Conservation (phyloP, 1,140 invertebrate genomes). For the Drosophila kepulauana region DNA sequence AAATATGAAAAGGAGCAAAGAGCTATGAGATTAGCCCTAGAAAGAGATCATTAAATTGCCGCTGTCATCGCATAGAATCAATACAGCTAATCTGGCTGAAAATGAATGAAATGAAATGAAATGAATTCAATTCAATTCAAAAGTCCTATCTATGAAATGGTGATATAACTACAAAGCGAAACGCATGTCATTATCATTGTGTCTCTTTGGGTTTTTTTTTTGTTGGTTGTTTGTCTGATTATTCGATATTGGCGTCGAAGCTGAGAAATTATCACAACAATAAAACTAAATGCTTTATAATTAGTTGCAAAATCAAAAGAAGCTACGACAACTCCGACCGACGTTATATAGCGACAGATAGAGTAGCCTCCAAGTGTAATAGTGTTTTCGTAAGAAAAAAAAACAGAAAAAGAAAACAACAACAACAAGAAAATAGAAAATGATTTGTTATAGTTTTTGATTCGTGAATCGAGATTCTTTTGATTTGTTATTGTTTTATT, state of each 20-base stretch:
- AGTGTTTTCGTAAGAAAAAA: background rate
- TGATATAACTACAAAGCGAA: slow-evolving; percentile 58
- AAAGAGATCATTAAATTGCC: slow-evolving; percentile 12
- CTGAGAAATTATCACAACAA: slow-evolving; percentile 78
- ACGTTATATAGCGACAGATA: background rate
- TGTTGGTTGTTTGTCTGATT: background rate
- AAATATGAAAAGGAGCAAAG: background rate
- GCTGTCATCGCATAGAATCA: slow-evolving; percentile 15
- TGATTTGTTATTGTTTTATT: slow-evolving; percentile 8
- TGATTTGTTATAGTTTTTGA: slow-evolving; percentile 64
- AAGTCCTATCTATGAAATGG: slow-evolving; percentile 48
- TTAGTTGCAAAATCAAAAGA: slow-evolving; percentile 69
- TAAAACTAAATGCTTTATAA: slow-evolving; percentile 84
- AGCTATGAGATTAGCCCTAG: background rate
- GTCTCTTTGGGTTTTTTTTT: slow-evolving; percentile 3
- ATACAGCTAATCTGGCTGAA: slow-evolving; percentile 26
- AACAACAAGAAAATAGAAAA: slow-evolving; percentile 3
- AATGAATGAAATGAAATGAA: slow-evolving; percentile 14
- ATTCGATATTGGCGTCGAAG: slow-evolving; percentile 41
- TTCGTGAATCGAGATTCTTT: slow-evolving; percentile 1
- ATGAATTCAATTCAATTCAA: slow-evolving; percentile 26
- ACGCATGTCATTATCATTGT: slow-evolving; percentile 65
- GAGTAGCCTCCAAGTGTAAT: slow-evolving; percentile 15
- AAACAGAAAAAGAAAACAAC: background rate
- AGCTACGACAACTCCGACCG: slow-evolving; percentile 6